Evolutionary conservation across 2,888 invertebrate species (phyloP), one percentile per base, ranked within the genome.

Genomic region (Lathronympha strigana): DNA sequence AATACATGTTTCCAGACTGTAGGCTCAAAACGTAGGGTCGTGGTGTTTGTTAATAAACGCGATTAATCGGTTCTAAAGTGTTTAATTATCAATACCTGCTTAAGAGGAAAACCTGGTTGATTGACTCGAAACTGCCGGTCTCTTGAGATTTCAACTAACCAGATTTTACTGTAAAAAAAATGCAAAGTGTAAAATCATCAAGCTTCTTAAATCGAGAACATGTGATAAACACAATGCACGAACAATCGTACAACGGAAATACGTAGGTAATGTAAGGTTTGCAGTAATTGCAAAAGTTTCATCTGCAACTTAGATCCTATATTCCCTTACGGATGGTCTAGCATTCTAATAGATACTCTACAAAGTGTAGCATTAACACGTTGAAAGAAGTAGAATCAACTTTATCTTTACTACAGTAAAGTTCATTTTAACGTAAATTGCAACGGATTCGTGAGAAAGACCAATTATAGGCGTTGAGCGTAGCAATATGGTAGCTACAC

Each of bases 231-330:
- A n/a, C n/a, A n/a, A n/a, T n/a, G n/a, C n/a, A n/a, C n/a, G 15
- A 15, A n/a, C n/a, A 15, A 6, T 4, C n/a, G 15, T 45, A 49
- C 49, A n/a, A 6, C 19, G 17, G 36, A 36, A 53, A 53, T 47
- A 47, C 47, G 19, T 43, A 28, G 4, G 40, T 6, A 40, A 43
- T 45, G 43, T 45, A 45, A 57, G 43, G n/a, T 45, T 31, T 11
- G 25, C 60, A 28, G 36, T 61, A 61, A 63, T 63, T 58, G 57
- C 57, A 9, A 58, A 58, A 63, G 57, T 63, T 63, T 57, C 57
- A 50, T 51, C 21, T 57, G 23, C n/a, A 43, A 63, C 57, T 25
- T 51, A 58, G 21, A 36, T 63, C 57, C 31, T 31, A 62, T 45
- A 47, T 51, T 57, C 63, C 33, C 33, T 58, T 50, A 43, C 63